Evolutionary conservation across 2,888 invertebrate genomes (phyloP), one percentile per base, ranked within the genome.

Genomic region (Cordylochernes scorpioides): DNA sequence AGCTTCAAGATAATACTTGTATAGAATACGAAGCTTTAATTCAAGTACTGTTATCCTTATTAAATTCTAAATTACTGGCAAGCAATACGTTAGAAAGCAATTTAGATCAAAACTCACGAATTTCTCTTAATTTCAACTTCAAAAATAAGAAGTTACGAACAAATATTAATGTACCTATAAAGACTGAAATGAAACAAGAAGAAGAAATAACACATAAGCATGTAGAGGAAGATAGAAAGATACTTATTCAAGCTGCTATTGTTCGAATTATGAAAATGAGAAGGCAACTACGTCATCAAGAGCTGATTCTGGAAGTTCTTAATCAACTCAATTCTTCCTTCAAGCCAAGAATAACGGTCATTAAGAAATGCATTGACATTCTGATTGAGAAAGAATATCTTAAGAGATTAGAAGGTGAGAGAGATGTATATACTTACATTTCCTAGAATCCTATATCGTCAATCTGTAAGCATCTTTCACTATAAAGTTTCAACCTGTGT

Each of bases 141-240:
- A 38, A 35, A 30, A 41, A 42, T 58, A 91, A 91, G 62, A 94
- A 94, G 54, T 64, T 94, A 35, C 68, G 91, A 38, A 88, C 97
- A 15, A 94, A 94, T 54, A 86, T 94, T 42, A 94, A 91, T 55
- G 77, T 86, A 48, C 88, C 88, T 31, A 68, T 94, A 63, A 91
- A 91, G 59, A 75, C 84, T 13, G 97, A 97, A 55, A 61, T 80
- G 46, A 86, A 84, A 55, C 68, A 82, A 43, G 94, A 97, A 51
- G 86, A 84, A 50, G 88, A 91, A 53, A 72, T 74, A 26, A 91
- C 94, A 25, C 88, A 91, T 56, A 84, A 88, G 55, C 82, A 91
- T 57, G 88, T 97, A 49, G 94, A 99, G 51, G 94, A 97, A 54
- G 94, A 97, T 57, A 63, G 97, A 33, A 91, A 94, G 57, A 65